These are phyloP conservation scores for Channallabes apus DNA, from an alignment of 2,797 vertebrate genomes.

Conservation along the genomic window DNA sequence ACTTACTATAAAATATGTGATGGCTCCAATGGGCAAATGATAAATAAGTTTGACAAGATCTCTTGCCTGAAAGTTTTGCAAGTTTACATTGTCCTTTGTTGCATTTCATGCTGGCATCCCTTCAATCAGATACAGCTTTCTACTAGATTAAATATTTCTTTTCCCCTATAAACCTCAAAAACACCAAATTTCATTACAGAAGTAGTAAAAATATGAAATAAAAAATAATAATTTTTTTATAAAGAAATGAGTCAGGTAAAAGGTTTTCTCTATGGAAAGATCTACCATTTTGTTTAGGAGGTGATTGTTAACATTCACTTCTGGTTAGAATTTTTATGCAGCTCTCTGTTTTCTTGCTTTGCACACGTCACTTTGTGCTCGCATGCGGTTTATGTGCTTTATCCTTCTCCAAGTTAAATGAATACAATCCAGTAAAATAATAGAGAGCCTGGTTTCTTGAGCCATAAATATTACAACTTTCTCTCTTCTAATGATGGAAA, in stretches of 20 bases:
- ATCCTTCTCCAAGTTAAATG: constrained; percentile 46
- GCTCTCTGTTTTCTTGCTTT: constrained; percentile 34
- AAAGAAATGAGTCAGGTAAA: not conserved
- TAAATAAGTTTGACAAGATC: constrained; percentile 43
- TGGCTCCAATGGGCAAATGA: constrained; percentile 33
- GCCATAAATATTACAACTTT: constrained; percentile 7
- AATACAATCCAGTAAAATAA: constrained; percentile 40
- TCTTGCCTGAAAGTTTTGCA: constrained; percentile 21
- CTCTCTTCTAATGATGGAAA: constrained; percentile 27
- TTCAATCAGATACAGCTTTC: constrained; percentile 4
- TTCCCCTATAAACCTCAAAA: not conserved
- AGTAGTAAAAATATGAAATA: not conserved
- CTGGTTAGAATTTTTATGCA: constrained; percentile 41
- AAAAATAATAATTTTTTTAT: too few relatives aligned
- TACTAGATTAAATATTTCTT: constrained; percentile 15
- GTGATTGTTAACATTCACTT: constrained; percentile 39
- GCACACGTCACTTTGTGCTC: constrained; percentile 29
- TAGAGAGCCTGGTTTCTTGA: not conserved
- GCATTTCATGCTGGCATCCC: not conserved
- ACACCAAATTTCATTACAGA: constrained; percentile 1
- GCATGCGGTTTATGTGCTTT: constrained; percentile 31
- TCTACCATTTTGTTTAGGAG: constrained; percentile 30
- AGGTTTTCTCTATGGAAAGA: constrained; percentile 19
- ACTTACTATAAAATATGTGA: constrained; percentile 37
- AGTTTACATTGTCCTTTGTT: constrained; percentile 20